Conservation (phyloP, 2,888 invertebrate species). For the Blomia tropicalis region DNA sequence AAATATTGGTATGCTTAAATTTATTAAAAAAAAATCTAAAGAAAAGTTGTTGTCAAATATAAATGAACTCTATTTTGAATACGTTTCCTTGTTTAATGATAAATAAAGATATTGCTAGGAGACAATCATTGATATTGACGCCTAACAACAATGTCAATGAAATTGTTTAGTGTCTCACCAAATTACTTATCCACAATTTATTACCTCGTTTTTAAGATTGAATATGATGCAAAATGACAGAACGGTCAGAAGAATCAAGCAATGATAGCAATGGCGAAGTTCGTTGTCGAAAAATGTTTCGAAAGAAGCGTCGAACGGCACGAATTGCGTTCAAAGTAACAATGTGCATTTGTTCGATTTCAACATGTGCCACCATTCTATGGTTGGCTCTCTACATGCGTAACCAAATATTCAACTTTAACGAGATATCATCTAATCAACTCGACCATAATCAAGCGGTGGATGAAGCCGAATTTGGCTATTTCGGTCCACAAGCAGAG, state of each 20-base stretch:
- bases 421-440: neutral
- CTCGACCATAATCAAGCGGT: neutral
- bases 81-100: neutral
- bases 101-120: neutral
- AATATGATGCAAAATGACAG: too few species aligned
- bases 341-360: neutral
- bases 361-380: neutral
- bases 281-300: neutral
- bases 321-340: neutral
- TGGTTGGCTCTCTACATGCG: neutral
- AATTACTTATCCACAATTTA: too few species aligned
- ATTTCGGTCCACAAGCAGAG: neutral
- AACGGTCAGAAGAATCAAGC: too few species aligned
- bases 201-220: too few species aligned
- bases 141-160: neutral
- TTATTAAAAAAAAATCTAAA: too few species aligned
- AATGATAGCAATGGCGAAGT: too few species aligned
- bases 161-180: too few species aligned
- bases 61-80: too few species aligned
- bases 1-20: too few species aligned
- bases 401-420: neutral
- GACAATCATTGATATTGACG: neutral
- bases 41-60: too few species aligned
- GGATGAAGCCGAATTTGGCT: constrained; percentile 2
- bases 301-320: neutral